Evolutionary conservation across 2,888 invertebrate species (phyloP).

Genomic region (Drosophila villosipedis): DNA sequence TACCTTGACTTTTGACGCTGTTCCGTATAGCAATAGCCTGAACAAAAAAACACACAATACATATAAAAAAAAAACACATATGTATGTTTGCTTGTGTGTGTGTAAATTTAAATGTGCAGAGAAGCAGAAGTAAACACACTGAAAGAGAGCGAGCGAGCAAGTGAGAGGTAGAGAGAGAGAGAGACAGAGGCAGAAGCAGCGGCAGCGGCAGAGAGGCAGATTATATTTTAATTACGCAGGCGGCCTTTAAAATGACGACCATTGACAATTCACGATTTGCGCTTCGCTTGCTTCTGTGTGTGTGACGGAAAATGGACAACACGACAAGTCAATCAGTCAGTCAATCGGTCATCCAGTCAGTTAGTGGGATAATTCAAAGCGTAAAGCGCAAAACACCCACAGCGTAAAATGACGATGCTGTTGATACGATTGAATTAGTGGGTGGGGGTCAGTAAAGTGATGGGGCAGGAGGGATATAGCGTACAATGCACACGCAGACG

Average conservation of each 20-base stretch:
- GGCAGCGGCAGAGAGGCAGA: conserved; percentile 15
- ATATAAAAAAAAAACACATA: conserved; percentile 13
- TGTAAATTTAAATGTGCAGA: conserved; percentile 15
- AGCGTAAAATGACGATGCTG: conserved; percentile 42
- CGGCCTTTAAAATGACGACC: conserved; percentile 67
- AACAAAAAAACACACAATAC: conserved; percentile 35
- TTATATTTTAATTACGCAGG: conserved; percentile 72
- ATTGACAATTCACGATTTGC: conserved; percentile 72
- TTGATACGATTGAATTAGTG: background rate
- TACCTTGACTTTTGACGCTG: conserved; percentile 74
- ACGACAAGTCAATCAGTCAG: conserved; percentile 31
- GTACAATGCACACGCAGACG: conserved; percentile 34
- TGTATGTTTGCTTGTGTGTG: background rate
- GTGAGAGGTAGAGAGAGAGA: background rate
- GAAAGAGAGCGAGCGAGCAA: background rate
- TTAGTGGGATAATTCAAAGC: conserved; percentile 32
- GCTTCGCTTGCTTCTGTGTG: conserved; percentile 42
- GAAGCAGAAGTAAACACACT: conserved; percentile 14
- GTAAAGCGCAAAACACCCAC: conserved; percentile 67
- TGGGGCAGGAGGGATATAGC: background rate
- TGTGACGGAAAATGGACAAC: conserved; percentile 51
- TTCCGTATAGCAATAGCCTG: conserved; percentile 69
- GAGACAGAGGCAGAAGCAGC: conserved; percentile 4
- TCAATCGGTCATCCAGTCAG: conserved; percentile 5
- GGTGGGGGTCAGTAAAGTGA: conserved; percentile 14